phyloP scores from a whole-genome alignment of 1,140 invertebrate species.

The Drosophila lowei region DNA sequence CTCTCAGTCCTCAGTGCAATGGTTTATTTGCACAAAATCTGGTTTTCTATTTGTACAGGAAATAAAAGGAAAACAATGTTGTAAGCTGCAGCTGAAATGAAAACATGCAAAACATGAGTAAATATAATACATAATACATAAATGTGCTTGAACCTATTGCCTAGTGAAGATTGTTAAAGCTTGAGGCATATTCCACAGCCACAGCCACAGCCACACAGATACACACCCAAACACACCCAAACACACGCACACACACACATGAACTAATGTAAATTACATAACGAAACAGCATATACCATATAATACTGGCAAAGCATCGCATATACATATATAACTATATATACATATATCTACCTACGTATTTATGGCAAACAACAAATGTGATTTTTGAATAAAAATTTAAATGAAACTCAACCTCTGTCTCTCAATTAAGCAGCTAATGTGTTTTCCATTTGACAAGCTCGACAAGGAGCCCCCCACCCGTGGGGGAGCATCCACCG shows the following conservation, averaged over 20 bases:
- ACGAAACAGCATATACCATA: slow-evolving; percentile 55
- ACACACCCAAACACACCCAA: slow-evolving; percentile 17
- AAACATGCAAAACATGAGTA: slow-evolving; percentile 11
- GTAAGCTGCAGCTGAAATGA: background rate
- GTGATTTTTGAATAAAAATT: slow-evolving; percentile 81
- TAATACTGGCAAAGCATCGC: slow-evolving; percentile 46
- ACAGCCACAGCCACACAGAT: slow-evolving; percentile 8
- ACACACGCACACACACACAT: slow-evolving; percentile 41
- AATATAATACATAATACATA: slow-evolving; percentile 40
- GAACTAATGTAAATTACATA: slow-evolving; percentile 73
- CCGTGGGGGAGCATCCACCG: background rate
- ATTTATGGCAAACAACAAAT: slow-evolving; percentile 60
- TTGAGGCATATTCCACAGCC: slow-evolving; percentile 41
- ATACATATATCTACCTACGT: slow-evolving; percentile 16
- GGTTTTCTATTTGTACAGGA: slow-evolving; percentile 42
- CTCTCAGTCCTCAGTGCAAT: background rate
- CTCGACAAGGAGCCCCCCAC: background rate
- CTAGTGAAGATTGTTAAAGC: slow-evolving; percentile 75
- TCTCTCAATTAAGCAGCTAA: slow-evolving; percentile 50
- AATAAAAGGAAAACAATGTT: slow-evolving; percentile 32
- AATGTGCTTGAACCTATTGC: slow-evolving; percentile 71
- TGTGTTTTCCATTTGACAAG: slow-evolving; percentile 64
- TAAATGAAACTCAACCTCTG: slow-evolving; percentile 55
- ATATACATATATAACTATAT: slow-evolving; percentile 26
- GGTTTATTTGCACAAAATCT: slow-evolving; percentile 21